Evolutionary conservation across 2,888 invertebrate genomes (phyloP).

Genomic region (Callinectes sapidus): DNA sequence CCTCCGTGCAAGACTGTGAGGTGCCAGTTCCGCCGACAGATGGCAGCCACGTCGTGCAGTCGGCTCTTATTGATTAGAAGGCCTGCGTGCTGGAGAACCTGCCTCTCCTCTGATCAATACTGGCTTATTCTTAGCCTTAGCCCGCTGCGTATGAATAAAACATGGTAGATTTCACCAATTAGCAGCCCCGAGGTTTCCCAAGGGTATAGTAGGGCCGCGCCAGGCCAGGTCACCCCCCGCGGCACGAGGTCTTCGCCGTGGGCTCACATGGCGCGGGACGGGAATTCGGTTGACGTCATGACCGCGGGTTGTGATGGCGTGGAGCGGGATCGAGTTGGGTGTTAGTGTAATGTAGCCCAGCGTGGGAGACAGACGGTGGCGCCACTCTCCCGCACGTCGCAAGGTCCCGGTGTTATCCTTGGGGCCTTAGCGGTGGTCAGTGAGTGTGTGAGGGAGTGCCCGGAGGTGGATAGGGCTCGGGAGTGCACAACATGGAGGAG

Average conservation of each 20-base stretch:
- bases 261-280: constrained; percentile 62
- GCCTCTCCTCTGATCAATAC: constrained; percentile 68
- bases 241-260: constrained; percentile 50
- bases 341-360: constrained; percentile 71
- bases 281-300: constrained; percentile 69
- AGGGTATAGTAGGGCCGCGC: constrained; percentile 4
- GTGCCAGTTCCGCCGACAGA: constrained; percentile 56
- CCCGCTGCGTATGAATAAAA: constrained; percentile 39
- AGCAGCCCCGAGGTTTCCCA: not conserved
- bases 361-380: constrained; percentile 64
- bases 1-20: constrained; percentile 56
- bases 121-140: constrained; percentile 53
- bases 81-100: constrained; percentile 61
- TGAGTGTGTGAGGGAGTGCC: constrained; percentile 46
- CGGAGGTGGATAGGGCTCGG: constrained; percentile 44
- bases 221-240: constrained; percentile 42
- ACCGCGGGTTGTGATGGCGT: constrained; percentile 61
- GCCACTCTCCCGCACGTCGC: constrained; percentile 40
- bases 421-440: constrained; percentile 45
- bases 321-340: constrained; percentile 27
- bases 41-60: constrained; percentile 58
- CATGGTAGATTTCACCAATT: not conserved
- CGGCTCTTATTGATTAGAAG: constrained; percentile 67
- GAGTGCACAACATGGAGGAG: constrained; percentile 57
- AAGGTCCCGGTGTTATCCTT: constrained; percentile 51